phyloP scores from a whole-genome alignment of 2,113 vertebrate genomes.

The Gavialis gangeticus region DNA sequence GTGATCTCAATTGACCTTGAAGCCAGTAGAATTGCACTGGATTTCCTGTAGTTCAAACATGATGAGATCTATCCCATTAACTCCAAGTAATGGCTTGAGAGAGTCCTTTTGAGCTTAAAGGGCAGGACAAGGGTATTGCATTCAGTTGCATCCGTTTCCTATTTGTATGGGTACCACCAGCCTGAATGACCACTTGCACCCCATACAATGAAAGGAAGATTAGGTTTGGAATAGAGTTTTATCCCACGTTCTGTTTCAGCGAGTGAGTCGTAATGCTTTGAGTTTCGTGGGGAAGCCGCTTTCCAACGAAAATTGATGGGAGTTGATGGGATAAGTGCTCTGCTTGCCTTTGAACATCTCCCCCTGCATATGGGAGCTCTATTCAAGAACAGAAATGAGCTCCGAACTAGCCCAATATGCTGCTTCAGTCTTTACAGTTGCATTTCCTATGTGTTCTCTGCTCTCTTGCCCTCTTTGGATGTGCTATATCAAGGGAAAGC shows the following conservation, averaged over 20 bases:
- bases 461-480: neutral
- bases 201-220: slow-evolving; percentile 3
- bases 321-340: neutral
- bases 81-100: neutral
- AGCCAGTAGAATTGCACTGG: neutral
- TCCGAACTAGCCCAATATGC: neutral
- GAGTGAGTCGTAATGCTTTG: slow-evolving; percentile 43
- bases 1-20: neutral
- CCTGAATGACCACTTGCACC: neutral
- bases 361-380: neutral
- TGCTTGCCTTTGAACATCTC: neutral
- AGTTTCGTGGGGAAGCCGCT: slow-evolving; percentile 34
- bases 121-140: neutral
- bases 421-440: slow-evolving; percentile 16
- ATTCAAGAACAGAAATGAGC: slow-evolving; percentile 21
- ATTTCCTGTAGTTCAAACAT: neutral
- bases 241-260: slow-evolving; percentile 16
- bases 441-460: slow-evolving; percentile 24
- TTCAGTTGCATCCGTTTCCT: neutral
- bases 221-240: slow-evolving; percentile 12
- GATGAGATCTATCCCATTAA: neutral
- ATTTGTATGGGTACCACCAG: neutral
- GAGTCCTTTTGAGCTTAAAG: neutral
- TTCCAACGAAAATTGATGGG: neutral
- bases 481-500: neutral